Base-by-base conservation (phyloP, 2,797 vertebrate species). In the Sebastes minor region DNA sequence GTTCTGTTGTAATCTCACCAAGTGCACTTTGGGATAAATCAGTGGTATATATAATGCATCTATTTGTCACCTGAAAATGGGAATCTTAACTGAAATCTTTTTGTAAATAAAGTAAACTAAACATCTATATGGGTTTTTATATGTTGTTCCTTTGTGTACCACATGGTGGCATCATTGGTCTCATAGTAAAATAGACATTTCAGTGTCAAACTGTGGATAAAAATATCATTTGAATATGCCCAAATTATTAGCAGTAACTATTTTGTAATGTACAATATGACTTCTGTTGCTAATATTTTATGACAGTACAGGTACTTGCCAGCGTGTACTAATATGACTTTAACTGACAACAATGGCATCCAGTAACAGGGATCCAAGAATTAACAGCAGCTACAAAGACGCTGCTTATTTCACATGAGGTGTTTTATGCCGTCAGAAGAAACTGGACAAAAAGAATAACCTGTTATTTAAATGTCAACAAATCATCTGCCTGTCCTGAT, bases 31-130 rank as follows among this genome's bases (percentile, higher is more conserved):
- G 81, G 86, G 73, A 27, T 59, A 55, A 77, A 70, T 84, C 60
- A 56, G 27, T 69, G 33, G 62, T 70, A 1, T 35, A 10, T 25
- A 33, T 9, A 20, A 38, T 6, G 1, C 52, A 33, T 81, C 27
- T 66, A 70, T 49, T 66, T 76, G 42, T 86, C 64, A 70, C 53
- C 2, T 35, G n/a, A 63, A 76, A 64, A 74, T 52, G 5, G 70
- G 61, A n/a, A 46, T 79, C 60, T 78, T 78, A 83, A 83, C 46
- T 73, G 42, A 70, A 78, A 78, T 78, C 14, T 53, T 81, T 80
- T 91, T 92, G 89, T 87, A 90, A 95, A 95, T 95, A 95, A 95
- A 95, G 82, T 82, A 42, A 42, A 82, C 57, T 82, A 42, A 42
- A 83, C 57, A 63, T 78, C 20, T 52, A 52, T n/a, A 52, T 52